A percentile compares a stretch with the other conserved stretches of the same genome.
Conservation (phyloP, 1,140 invertebrate genomes). For the Idris sp. region DNA sequence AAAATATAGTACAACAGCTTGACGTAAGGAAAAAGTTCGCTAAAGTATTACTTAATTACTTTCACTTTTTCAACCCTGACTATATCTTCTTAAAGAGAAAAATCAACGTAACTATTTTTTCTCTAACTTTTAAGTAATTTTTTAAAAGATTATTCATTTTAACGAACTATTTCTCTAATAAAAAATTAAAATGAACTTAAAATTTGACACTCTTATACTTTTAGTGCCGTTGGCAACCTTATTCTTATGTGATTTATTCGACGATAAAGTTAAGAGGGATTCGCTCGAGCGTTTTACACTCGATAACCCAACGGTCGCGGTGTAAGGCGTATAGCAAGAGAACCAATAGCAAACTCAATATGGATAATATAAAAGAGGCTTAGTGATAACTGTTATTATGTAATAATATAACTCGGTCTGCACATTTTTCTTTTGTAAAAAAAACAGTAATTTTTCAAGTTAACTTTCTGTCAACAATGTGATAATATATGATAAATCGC, state of each 20-base stretch:
- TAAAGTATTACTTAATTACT: too few species aligned
- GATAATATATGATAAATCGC: too few species aligned
- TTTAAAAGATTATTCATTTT: too few species aligned
- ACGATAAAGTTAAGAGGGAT: slow-evolving; percentile 53
- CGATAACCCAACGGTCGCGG: slow-evolving; percentile 54
- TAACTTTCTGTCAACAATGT: too few species aligned
- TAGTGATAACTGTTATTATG: slow-evolving; percentile 45
- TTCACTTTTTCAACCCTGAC: too few species aligned
- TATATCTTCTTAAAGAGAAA: too few species aligned
- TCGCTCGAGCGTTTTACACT: slow-evolving; percentile 53
- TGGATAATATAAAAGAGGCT: slow-evolving; percentile 43
- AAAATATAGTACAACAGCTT: slow-evolving; percentile 10
- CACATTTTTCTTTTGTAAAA: too few species aligned
- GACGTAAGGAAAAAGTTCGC: too few species aligned
- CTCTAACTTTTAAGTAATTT: too few species aligned
- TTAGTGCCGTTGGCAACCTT: slow-evolving; percentile 39
- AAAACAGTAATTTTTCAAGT: too few species aligned
- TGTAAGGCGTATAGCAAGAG: slow-evolving; percentile 38
- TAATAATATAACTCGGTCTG: slow-evolving; percentile 6
- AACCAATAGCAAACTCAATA: slow-evolving; percentile 44
- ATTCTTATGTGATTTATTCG: slow-evolving; percentile 53
- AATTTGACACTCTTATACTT: slow-evolving; percentile 23
- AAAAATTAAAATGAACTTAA: slow-evolving; percentile 41
- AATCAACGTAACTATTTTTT: too few species aligned
- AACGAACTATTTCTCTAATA: too few species aligned